Conservation (phyloP, 2,797 vertebrate species). For the Onychomys leucogaster region DNA sequence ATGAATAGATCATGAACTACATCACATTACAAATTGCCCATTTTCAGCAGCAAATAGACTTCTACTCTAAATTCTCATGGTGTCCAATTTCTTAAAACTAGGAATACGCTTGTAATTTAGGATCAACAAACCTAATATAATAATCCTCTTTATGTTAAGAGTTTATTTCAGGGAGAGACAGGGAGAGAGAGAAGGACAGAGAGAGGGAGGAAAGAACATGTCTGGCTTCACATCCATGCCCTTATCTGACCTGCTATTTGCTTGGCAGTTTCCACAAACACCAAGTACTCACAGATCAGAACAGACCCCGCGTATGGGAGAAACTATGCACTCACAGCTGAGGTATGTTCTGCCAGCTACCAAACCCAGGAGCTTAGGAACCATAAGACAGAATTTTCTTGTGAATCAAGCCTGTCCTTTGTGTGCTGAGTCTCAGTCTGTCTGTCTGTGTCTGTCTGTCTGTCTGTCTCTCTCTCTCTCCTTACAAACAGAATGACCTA, state of each 20-base stretch:
- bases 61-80: slow-evolving; percentile 20
- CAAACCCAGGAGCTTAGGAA: background rate
- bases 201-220: background rate
- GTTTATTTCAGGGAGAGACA: slow-evolving; percentile 33
- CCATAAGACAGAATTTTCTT: slow-evolving; percentile 22
- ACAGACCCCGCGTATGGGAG: background rate
- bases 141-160: slow-evolving; percentile 53
- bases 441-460: no score
- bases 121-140: slow-evolving; percentile 34
- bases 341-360: slow-evolving; percentile 25
- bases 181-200: background rate
- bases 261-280: background rate
- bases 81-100: background rate
- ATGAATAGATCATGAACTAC: slow-evolving; percentile 37
- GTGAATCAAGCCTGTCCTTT: slow-evolving; percentile 35
- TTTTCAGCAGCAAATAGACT: slow-evolving; percentile 52
- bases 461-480: background rate
- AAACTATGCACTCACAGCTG: background rate
- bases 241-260: background rate
- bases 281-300: slow-evolving; percentile 6
- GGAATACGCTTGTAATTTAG: background rate
- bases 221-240: background rate
- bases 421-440: background rate
- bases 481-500: slow-evolving; percentile 48
- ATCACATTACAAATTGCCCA: slow-evolving; percentile 29